A percentile compares a stretch with the other conserved stretches of the same genome.
These are phyloP conservation scores for Lathronympha strigana DNA, from an alignment of 2,888 invertebrate species.

Conservation along the genomic window DNA sequence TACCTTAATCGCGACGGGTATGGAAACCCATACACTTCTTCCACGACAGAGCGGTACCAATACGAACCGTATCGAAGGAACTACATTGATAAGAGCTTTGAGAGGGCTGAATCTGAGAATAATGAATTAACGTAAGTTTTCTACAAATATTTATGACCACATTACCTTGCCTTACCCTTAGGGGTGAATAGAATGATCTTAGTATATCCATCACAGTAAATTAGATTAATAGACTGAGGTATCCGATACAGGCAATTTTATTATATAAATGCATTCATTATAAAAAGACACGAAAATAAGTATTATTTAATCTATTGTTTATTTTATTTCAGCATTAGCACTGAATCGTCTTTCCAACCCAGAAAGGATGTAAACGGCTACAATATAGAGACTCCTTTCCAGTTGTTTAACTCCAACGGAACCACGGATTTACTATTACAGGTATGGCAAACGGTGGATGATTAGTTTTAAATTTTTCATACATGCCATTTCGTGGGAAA, in stretches of 20 bases:
- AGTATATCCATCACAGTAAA: no score
- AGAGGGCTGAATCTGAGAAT: conserved; percentile 49
- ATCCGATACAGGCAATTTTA: no score
- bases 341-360: conserved; percentile 59
- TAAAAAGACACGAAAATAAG: not conserved
- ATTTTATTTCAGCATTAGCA: conserved; percentile 56
- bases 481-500: no score
- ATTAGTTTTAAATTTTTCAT: not conserved
- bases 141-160: no score
- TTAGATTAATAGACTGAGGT: no score
- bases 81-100: conserved; percentile 50
- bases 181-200: no score
- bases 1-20: conserved; percentile 59
- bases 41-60: conserved; percentile 62
- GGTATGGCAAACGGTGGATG: conserved; percentile 82
- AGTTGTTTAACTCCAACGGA: conserved; percentile 90
- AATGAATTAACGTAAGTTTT: conserved; percentile 47
- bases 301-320: not conserved
- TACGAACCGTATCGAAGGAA: conserved; percentile 58
- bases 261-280: no score
- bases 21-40: conserved; percentile 57
- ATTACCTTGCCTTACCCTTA: no score
- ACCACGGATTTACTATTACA: conserved; percentile 91
- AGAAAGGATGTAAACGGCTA: conserved; percentile 64
- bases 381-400: conserved; percentile 86